Percentiles rank a stretch among this genome's conserved stretches.
Evolutionary conservation across 2,797 vertebrate species (phyloP).

Genomic region (Anguilla marmorata): DNA sequence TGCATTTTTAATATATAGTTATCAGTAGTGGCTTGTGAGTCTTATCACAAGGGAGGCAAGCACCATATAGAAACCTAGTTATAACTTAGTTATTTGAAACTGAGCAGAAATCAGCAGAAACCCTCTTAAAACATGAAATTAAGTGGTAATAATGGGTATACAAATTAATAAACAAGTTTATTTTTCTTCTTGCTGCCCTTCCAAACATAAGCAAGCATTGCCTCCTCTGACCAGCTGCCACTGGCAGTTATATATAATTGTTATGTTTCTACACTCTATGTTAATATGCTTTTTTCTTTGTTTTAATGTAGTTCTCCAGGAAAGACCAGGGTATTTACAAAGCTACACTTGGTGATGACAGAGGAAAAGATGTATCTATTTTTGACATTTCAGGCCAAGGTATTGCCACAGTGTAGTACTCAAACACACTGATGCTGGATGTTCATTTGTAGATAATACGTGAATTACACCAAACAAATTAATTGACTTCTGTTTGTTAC

Average conservation of each 20-base stretch:
- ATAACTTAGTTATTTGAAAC: neutral
- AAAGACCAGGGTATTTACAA: conserved; percentile 92
- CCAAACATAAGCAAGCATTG: neutral
- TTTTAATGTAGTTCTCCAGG: conserved; percentile 80
- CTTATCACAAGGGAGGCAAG: neutral
- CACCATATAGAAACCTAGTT: neutral
- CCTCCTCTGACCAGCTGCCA: neutral
- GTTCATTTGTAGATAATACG: neutral
- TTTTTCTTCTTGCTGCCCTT: neutral
- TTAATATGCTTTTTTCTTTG: conserved; percentile 4
- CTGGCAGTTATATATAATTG: no score
- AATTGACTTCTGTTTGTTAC: conserved; percentile 39
- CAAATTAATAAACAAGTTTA: neutral
- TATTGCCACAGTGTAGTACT: conserved; percentile 51
- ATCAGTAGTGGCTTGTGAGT: neutral
- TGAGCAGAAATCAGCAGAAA: neutral
- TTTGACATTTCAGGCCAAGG: conserved; percentile 88
- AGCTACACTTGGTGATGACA: conserved; percentile 84
- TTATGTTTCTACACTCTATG: neutral
- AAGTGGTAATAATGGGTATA: neutral
- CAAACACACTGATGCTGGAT: neutral
- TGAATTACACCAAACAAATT: neutral
- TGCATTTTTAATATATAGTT: neutral
- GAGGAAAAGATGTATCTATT: conserved; percentile 86
- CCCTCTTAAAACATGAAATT: neutral